Evolutionary conservation across 1,140 invertebrate genomes (phyloP).

Genomic region (Cherax destructor): DNA sequence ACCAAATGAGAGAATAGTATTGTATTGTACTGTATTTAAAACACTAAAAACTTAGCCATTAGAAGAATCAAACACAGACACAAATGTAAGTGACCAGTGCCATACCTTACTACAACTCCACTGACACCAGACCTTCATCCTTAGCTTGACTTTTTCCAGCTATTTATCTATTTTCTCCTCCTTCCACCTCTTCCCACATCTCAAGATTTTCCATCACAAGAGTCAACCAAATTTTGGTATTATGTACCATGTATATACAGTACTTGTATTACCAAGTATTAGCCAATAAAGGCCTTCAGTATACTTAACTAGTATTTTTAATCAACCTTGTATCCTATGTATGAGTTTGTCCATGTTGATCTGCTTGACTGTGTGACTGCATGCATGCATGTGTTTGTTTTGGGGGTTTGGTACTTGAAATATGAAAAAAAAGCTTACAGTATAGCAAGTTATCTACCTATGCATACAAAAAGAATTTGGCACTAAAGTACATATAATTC

Average conservation of each 20-base stretch:
- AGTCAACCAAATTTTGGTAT: neutral
- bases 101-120: neutral
- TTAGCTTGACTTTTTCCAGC: neutral
- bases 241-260: neutral
- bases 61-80: neutral
- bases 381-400: too few relatives aligned
- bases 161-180: neutral
- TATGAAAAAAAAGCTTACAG: too few relatives aligned
- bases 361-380: too few relatives aligned
- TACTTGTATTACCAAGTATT: slow-evolving; percentile 3
- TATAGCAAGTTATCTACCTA: too few relatives aligned
- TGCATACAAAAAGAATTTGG: too few relatives aligned
- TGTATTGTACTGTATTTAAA: neutral
- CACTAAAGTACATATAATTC: too few relatives aligned
- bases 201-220: neutral
- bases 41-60: neutral
- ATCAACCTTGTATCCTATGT: too few relatives aligned
- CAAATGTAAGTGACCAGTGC: neutral
- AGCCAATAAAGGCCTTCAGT: neutral
- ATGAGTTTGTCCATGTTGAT: too few relatives aligned
- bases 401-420: too few relatives aligned
- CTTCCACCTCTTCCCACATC: neutral
- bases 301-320: too few relatives aligned
- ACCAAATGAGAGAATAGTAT: too few relatives aligned
- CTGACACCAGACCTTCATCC: neutral